Evolutionary conservation across 2,888 invertebrate species (phyloP).

Genomic region (Scaptomyza cyrtandrae): DNA sequence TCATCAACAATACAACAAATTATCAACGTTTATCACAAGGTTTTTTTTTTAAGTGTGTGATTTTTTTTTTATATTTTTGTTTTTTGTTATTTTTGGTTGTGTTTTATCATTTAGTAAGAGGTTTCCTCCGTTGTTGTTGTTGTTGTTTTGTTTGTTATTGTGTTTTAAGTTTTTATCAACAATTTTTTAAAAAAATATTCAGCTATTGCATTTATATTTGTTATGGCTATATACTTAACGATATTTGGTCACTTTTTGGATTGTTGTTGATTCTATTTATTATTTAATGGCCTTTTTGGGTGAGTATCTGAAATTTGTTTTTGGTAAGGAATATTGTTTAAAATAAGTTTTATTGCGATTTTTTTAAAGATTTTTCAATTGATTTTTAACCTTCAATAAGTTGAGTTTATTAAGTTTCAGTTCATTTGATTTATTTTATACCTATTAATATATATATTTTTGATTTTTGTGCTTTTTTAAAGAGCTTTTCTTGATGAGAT

Average conservation of each 20-base stretch:
- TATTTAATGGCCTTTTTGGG: constrained; percentile 23
- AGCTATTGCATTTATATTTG: constrained; percentile 9
- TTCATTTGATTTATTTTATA: not conserved
- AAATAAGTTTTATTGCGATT: not conserved
- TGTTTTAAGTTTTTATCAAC: constrained; percentile 3
- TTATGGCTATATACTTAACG: constrained; percentile 7
- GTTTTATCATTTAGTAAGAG: constrained; percentile 20
- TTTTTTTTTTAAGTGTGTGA: constrained; percentile 19
- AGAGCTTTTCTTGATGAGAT: too few species aligned
- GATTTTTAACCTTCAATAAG: not conserved
- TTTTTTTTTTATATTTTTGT: constrained; percentile 21
- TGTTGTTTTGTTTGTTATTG: constrained; percentile 6
- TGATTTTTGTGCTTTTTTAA: too few species aligned
- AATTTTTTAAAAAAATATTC: constrained; percentile 3
- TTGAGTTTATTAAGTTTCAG: not conserved
- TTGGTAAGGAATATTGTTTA: not conserved
- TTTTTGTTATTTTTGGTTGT: constrained; percentile 30
- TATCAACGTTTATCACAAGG: constrained; percentile 70
- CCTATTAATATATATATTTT: not conserved
- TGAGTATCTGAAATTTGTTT: constrained; percentile 19
- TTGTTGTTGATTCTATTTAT: constrained; percentile 6
- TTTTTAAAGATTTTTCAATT: not conserved
- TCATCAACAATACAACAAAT: constrained; percentile 70
- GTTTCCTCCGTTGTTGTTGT: constrained; percentile 32
- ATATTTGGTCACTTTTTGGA: constrained; percentile 46